phyloP scores from a whole-genome alignment of 2,113 vertebrate species.

The Cranoglanis bouderius region DNA sequence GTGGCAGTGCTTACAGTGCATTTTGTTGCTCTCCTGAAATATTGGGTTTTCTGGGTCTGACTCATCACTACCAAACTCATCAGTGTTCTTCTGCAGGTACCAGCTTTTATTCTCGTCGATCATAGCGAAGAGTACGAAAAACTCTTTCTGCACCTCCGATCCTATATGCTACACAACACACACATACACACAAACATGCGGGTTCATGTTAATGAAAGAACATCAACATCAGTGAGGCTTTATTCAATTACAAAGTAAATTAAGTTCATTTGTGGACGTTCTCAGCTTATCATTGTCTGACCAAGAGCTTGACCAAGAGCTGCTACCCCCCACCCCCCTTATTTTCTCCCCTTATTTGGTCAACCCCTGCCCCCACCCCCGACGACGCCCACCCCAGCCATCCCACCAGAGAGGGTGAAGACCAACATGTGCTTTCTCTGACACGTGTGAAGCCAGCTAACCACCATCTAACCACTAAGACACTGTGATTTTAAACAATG shows the following conservation, averaged over 20 bases:
- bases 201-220: background rate
- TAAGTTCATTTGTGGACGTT: background rate
- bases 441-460: too few species aligned
- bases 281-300: too few species aligned
- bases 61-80: constrained; percentile 66
- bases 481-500: background rate
- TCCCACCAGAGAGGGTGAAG: too few species aligned
- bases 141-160: constrained; percentile 81
- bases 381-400: background rate
- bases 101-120: constrained; percentile 92
- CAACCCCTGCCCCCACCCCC: background rate
- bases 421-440: too few species aligned
- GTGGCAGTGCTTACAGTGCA: constrained; percentile 80
- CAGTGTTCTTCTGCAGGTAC: constrained; percentile 83
- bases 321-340: background rate
- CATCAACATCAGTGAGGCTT: background rate
- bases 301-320: too few species aligned
- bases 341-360: background rate
- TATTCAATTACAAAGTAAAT: background rate
- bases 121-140: constrained; percentile 89
- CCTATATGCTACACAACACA: constrained; percentile 66
- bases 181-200: constrained; percentile 1
- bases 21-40: constrained; percentile 89
- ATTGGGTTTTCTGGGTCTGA: constrained; percentile 65
- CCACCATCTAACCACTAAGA: too few species aligned